Evolutionary conservation across 2,888 invertebrate genomes (phyloP).

Genomic region (Argyresthia goedartella): DNA sequence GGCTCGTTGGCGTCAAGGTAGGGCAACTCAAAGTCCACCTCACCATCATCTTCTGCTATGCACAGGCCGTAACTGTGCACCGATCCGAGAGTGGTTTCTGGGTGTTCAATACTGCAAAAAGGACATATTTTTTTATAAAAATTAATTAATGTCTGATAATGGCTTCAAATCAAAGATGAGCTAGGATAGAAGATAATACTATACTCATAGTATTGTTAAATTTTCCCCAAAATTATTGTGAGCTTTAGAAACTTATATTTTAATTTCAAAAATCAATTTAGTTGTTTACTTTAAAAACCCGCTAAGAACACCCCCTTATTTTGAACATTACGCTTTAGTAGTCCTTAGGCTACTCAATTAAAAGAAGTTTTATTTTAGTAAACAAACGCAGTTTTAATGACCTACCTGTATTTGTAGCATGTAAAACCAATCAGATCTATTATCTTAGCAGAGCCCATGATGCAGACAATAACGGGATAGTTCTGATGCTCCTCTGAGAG

Average conservation of each 20-base stretch:
- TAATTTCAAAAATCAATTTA: no score
- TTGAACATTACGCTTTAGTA: no score
- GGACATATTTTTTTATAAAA: not conserved
- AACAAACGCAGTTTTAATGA: conserved; percentile 1
- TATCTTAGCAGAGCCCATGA: conserved; percentile 87
- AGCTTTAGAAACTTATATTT: no score
- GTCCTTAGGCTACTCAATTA: no score
- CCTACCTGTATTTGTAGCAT: conserved; percentile 84
- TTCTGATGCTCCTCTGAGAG: conserved; percentile 82
- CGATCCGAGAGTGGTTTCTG: conserved; percentile 73
- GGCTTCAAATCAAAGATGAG: no score
- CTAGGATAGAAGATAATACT: no score
- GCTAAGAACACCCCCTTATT: no score
- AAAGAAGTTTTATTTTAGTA: no score
- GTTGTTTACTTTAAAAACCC: no score
- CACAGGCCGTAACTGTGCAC: conserved; percentile 86
- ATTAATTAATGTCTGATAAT: no score
- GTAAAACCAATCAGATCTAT: conserved; percentile 93
- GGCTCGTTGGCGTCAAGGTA: conserved; percentile 89
- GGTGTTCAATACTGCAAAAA: conserved; percentile 70
- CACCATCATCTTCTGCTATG: conserved; percentile 97
- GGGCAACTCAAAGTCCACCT: conserved; percentile 94
- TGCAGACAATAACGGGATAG: conserved; percentile 86
- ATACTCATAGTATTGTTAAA: no score
- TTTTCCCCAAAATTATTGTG: no score